These are phyloP conservation scores for Triplophysa yarkandensis DNA, from an alignment of 2,797 vertebrate species.

Conservation along the genomic window DNA sequence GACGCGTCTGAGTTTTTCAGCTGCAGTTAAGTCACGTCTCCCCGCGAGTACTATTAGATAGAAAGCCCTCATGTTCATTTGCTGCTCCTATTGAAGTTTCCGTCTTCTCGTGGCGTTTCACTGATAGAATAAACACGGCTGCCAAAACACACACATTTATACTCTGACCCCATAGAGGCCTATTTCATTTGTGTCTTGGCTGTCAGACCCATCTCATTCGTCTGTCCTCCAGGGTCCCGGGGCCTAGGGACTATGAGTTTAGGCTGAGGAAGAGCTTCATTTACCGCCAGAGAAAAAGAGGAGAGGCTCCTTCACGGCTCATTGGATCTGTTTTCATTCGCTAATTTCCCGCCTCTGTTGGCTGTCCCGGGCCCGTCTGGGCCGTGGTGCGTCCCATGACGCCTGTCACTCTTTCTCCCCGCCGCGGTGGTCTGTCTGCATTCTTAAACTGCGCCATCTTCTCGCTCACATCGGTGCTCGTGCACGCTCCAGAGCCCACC, in stretches of 20 bases:
- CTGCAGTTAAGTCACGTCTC: conserved; percentile 27
- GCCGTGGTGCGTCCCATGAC: conserved; percentile 49
- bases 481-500: conserved; percentile 19
- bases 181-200: conserved; percentile 41
- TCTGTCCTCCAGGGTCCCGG: conserved; percentile 27
- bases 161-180: conserved; percentile 30
- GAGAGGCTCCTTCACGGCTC: conserved; percentile 77
- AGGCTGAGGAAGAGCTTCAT: conserved; percentile 48
- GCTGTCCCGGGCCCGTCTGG: conserved; percentile 49
- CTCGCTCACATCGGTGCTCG: conserved; percentile 8
- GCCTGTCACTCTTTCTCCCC: conserved; percentile 52
- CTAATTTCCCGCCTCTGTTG: conserved; percentile 74
- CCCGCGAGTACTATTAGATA: conserved; percentile 23
- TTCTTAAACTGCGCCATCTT: conserved; percentile 33
- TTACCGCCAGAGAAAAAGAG: conserved; percentile 53
- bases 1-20: conserved; percentile 18
- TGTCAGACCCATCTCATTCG: conserved; percentile 25
- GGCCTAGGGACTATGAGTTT: conserved; percentile 33
- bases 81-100: conserved; percentile 19
- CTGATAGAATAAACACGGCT: conserved; percentile 35
- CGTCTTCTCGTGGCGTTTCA: conserved; percentile 11
- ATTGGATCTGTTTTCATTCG: conserved; percentile 79
- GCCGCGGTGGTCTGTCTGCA: conserved; percentile 27
- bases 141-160: conserved; percentile 47
- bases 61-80: conserved; percentile 44